These are phyloP conservation scores for Myiozetetes cayanensis DNA, from an alignment of 2,113 vertebrate genomes.

Conservation along the genomic window DNA sequence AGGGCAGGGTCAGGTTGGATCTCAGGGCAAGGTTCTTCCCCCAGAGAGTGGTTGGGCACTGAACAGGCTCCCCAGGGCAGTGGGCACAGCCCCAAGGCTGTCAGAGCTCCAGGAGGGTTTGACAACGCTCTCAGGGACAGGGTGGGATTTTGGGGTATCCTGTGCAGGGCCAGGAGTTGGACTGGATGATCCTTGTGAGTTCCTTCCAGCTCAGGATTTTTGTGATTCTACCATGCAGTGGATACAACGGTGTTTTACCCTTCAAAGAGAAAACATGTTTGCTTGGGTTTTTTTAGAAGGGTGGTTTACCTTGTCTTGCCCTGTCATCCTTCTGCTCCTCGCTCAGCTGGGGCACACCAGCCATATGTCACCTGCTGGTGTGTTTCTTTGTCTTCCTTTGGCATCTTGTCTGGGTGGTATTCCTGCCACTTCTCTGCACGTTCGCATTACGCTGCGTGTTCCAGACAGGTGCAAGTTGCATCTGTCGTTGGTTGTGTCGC, in stretches of 20 bases:
- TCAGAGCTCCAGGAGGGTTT: not conserved
- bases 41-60: not conserved
- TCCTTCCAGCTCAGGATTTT: not conserved
- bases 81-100: not conserved
- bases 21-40: not conserved
- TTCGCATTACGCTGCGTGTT: not conserved
- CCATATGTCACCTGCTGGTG: not conserved
- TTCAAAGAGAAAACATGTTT: not conserved
- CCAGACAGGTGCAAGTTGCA: conserved; percentile 35
- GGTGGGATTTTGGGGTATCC: not conserved
- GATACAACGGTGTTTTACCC: not conserved
- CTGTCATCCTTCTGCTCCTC: not conserved
- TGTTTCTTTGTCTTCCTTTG: not conserved
- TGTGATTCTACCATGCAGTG: not conserved
- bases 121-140: fast-evolving
- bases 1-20: not conserved
- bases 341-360: not conserved
- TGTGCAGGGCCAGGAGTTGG: not conserved
- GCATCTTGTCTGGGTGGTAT: not conserved
- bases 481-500: not conserved
- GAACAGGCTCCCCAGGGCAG: not conserved
- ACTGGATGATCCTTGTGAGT: not conserved
- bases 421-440: not conserved
- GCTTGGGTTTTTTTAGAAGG: not conserved
- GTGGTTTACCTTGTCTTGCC: not conserved